Conservation (phyloP, 1,140 invertebrate species). For the Panulirus ornatus region DNA sequence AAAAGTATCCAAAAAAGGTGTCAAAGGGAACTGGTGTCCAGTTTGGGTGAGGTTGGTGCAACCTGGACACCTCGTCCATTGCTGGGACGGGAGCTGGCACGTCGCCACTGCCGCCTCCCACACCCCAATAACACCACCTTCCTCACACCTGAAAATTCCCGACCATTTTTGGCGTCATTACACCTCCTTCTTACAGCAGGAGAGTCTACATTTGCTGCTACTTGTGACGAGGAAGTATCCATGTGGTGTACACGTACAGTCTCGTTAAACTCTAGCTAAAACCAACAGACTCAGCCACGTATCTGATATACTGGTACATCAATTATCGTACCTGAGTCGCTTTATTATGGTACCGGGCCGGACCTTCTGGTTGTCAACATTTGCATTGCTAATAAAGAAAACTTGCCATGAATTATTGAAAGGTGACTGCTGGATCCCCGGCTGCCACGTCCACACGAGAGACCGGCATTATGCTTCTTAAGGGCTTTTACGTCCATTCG, state of each 20-base stretch:
- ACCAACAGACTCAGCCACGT: neutral
- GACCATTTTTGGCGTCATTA: neutral
- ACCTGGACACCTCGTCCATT: neutral
- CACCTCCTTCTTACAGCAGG: neutral
- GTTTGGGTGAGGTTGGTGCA: neutral
- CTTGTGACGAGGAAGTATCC: neutral
- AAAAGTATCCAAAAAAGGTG: neutral
- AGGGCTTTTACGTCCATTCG: neutral
- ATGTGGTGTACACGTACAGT: neutral
- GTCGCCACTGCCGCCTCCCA: neutral
- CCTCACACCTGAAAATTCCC: neutral
- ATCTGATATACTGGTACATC: slow-evolving; percentile 39
- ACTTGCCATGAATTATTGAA: slow-evolving; percentile 51
- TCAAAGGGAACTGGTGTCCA: neutral
- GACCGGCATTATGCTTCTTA: neutral
- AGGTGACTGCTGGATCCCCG: neutral
- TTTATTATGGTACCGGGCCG: slow-evolving; percentile 5
- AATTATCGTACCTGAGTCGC: slow-evolving; percentile 39
- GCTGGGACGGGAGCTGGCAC: neutral
- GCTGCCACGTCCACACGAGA: neutral
- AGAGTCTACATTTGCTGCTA: neutral
- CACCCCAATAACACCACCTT: neutral
- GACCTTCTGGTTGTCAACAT: slow-evolving; percentile 46
- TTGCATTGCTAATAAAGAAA: slow-evolving; percentile 59
- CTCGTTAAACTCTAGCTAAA: neutral